phyloP scores from a whole-genome alignment of 1,140 invertebrate species.

The Lasioglossum albipes region DNA sequence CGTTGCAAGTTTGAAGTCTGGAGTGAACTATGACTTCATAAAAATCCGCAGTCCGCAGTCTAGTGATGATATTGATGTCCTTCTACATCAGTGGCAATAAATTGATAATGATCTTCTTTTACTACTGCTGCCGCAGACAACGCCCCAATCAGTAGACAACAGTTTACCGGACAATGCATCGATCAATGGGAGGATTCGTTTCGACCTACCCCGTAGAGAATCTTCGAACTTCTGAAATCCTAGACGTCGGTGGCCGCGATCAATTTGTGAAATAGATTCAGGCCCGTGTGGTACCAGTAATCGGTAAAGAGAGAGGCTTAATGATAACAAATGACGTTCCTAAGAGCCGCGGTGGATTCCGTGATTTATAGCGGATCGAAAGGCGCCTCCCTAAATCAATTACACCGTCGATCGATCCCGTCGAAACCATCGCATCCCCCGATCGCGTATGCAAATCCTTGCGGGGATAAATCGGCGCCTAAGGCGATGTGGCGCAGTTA shows the following conservation, averaged over 20 bases:
- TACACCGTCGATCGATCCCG: slow-evolving; percentile 42
- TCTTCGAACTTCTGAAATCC: neutral
- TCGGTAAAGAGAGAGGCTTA: slow-evolving; percentile 29
- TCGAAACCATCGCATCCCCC: slow-evolving; percentile 4
- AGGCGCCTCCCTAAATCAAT: slow-evolving; percentile 52
- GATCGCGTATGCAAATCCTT: slow-evolving; percentile 37
- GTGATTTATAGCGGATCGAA: slow-evolving; percentile 48
- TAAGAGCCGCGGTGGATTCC: slow-evolving; percentile 38
- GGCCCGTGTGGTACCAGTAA: neutral
- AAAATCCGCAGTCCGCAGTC: no score
- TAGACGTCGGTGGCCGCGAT: neutral
- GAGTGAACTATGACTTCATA: no score
- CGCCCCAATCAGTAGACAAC: no score
- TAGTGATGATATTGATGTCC: no score
- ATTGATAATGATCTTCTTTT: no score
- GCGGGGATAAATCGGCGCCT: slow-evolving; percentile 42
- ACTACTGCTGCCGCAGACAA: no score
- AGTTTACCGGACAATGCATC: no score
- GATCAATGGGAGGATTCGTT: no score
- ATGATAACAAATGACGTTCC: slow-evolving; percentile 53
- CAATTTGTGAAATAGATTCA: neutral
- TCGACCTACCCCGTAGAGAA: neutral
- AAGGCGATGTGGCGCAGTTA: slow-evolving; percentile 35
- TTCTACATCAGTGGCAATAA: no score
- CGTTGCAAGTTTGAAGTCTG: no score